phyloP scores from a whole-genome alignment of 2,113 vertebrate genomes.

The Syngnathus scovelli region DNA sequence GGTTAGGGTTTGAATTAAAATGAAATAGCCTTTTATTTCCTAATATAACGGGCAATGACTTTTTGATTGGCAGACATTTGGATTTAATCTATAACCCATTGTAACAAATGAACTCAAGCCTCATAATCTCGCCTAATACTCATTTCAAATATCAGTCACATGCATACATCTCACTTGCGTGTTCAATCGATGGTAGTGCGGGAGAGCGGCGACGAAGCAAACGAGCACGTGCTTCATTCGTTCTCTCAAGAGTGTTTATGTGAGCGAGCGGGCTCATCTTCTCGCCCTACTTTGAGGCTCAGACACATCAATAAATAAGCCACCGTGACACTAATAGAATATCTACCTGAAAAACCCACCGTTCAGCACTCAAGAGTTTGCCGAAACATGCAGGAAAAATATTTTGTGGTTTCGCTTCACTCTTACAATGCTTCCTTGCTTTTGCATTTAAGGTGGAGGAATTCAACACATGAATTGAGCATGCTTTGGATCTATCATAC shows the following conservation, averaged over 20 bases:
- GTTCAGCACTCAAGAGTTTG: slow-evolving; percentile 43
- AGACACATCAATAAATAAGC: slow-evolving; percentile 64
- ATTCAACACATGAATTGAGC: slow-evolving; percentile 31
- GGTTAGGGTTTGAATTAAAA: too few species aligned
- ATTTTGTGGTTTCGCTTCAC: slow-evolving; percentile 21
- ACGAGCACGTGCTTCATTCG: slow-evolving; percentile 7
- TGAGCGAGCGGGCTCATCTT: slow-evolving; percentile 42
- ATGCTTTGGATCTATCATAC: slow-evolving; percentile 21
- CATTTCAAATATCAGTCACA: neutral
- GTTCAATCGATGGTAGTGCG: neutral
- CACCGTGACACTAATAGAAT: slow-evolving; percentile 49
- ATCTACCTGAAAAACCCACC: slow-evolving; percentile 52
- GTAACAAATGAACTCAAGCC: neutral
- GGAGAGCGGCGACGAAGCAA: neutral
- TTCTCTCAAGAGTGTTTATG: slow-evolving; percentile 36
- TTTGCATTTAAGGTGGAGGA: slow-evolving; percentile 18
- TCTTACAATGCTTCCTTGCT: slow-evolving; percentile 30
- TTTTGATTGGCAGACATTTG: neutral
- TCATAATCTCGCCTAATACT: neutral
- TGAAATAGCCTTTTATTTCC: neutral
- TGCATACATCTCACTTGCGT: neutral
- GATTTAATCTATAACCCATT: neutral
- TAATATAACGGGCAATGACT: neutral
- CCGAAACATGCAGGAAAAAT: neutral
- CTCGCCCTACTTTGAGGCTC: slow-evolving; percentile 51